Base-by-base conservation (phyloP, 2,113 vertebrate species). In the Ceratotherium simum region DNA sequence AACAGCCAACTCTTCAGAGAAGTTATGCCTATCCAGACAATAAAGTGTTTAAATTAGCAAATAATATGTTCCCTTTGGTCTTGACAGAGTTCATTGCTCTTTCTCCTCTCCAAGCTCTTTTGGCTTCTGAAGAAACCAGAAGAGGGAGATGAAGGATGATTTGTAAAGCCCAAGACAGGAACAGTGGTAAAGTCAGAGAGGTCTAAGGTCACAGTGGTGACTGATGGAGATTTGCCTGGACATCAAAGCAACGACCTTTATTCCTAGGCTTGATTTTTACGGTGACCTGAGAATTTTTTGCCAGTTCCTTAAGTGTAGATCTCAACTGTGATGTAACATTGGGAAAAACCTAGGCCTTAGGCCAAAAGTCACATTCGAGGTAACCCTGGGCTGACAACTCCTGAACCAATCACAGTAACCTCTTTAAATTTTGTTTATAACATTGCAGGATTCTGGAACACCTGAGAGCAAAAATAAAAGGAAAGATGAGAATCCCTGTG, bases 391-490 rank as follows among this genome's bases (percentile, higher is more conserved):
- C 95, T 87, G 67, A 13, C 76, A 58, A 78, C 14, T 86, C 0
- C 21, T 94, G 79, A 51, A 60, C 69, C 42, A 76, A 90, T 95
- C 64, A 62, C 33, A 86, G 12, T n/a, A 16, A 67, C 72, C 76
- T 95, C 88, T 69, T 54, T 56, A 83, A 48, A 48, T 82, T 96
- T 93, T 88, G 31, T 42, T 75, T 10, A 14, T 14, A 81, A 90
- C 48, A 65, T 95, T 70, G 87, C 56, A 31, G 80, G 83, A 64
- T 95, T 80, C 84, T 80, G 60, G 60, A 98, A 97, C 39, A 94
- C 58, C 85, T 96, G 67, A 89, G 14, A 82, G 9, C 86, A 58
- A 46, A 96, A 97, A 29, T 85, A 9, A 58, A 89, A 91, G 31
- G 39, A 58, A 96, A 94, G 39, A 80, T 85, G 90, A 96, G 33